Percentiles rank a stretch among this genome's conserved stretches.
phyloP scores from a whole-genome alignment of 1,140 invertebrate genomes.

The Pseudobourletiella spinata region DNA sequence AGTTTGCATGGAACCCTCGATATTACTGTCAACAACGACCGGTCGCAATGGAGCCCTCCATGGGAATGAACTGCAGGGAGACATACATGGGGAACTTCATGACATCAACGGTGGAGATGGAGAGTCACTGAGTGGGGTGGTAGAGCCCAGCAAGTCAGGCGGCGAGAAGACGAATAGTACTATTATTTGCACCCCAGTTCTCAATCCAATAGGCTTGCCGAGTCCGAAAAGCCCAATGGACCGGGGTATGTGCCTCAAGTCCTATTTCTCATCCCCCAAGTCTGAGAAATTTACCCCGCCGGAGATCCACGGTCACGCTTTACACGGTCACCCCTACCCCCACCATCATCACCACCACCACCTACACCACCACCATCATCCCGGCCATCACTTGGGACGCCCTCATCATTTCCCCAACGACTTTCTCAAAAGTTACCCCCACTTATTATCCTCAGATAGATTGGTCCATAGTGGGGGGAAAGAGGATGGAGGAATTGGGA shows the following conservation, averaged over 20 bases:
- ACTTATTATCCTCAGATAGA: neutral
- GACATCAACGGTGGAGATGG: neutral
- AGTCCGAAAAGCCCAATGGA: constrained; percentile 4
- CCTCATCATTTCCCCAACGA: neutral
- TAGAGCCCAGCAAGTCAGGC: too few relatives aligned
- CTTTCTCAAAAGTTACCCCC: neutral
- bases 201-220: neutral
- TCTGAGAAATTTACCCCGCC: neutral
- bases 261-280: constrained; percentile 2
- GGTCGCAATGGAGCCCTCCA: neutral
- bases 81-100: neutral
- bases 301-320: neutral
- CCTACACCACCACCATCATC: constrained; percentile 4
- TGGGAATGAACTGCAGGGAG: neutral
- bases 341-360: constrained; percentile 1
- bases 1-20: neutral
- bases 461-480: neutral
- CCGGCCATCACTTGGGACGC: neutral
- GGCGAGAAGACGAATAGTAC: neutral
- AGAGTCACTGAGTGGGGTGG: neutral
- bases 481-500: neutral
- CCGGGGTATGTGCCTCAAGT: neutral
- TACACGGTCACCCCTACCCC: neutral
- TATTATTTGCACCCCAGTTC: neutral
- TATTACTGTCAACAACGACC: neutral